A percentile compares a stretch with the other conserved stretches of the same genome.
Conservation (phyloP, 2,797 vertebrate genomes). For the Schizopygopsis malacanthus region DNA sequence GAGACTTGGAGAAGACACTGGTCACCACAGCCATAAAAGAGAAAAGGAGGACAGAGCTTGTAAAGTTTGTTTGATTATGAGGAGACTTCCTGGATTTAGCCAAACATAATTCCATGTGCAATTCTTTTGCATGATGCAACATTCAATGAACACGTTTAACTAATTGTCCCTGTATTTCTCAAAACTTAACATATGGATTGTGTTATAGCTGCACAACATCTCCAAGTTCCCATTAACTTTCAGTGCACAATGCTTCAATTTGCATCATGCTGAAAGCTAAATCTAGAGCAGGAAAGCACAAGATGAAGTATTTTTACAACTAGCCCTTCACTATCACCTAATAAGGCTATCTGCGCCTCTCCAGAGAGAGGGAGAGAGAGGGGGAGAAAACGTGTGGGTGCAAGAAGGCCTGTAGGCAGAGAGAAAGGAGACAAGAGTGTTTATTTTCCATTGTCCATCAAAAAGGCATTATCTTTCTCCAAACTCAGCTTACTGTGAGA, state of each 20-base stretch:
- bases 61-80: background rate
- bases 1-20: background rate
- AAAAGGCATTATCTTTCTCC: slow-evolving; percentile 28
- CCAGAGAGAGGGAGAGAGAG: slow-evolving; percentile 2
- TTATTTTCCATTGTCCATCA: slow-evolving; percentile 42
- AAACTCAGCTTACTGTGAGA: slow-evolving; percentile 6
- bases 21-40: slow-evolving; percentile 17
- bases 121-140: slow-evolving; percentile 33
- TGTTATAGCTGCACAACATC: slow-evolving; percentile 32
- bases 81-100: background rate
- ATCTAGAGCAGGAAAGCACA: slow-evolving; percentile 24
- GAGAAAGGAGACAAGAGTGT: slow-evolving; percentile 32
- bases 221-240: slow-evolving; percentile 20
- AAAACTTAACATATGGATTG: slow-evolving; percentile 26
- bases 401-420: slow-evolving; percentile 21
- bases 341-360: slow-evolving; percentile 56
- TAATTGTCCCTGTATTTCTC: background rate
- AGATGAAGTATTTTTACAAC: slow-evolving; percentile 55
- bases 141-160: slow-evolving; percentile 24
- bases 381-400: background rate
- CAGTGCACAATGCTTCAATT: slow-evolving; percentile 18
- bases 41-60: background rate
- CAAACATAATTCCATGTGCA: slow-evolving; percentile 30
- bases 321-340: slow-evolving; percentile 44
- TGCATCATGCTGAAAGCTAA: slow-evolving; percentile 13